Evolutionary conservation across 1,140 invertebrate species (phyloP).

Genomic region (Cylas formicarius): DNA sequence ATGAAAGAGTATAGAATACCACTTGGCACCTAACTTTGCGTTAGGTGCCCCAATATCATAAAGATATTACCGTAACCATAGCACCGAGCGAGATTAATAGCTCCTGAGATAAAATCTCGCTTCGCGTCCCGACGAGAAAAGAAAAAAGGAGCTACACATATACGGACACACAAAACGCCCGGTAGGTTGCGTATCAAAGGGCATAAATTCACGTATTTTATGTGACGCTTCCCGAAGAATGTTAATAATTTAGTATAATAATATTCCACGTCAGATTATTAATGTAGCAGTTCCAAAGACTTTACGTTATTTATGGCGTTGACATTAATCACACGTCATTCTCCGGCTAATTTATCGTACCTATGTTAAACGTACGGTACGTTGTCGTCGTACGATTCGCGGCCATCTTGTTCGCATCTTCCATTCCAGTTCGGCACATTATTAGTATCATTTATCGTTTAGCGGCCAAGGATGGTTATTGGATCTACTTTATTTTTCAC

Average conservation of each 20-base stretch:
- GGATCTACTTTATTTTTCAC: too few species aligned
- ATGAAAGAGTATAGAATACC: too few species aligned
- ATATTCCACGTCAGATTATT: constrained; percentile 28
- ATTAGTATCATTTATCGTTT: constrained; percentile 9
- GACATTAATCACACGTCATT: constrained; percentile 29
- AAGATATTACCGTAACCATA: background rate
- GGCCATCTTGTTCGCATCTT: constrained; percentile 4
- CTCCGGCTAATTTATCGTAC: constrained; percentile 24
- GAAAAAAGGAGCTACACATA: background rate
- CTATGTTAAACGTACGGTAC: constrained; percentile 17
- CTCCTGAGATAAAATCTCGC: background rate
- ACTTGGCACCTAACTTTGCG: too few species aligned
- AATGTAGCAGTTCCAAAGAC: constrained; percentile 27
- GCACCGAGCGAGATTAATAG: constrained; percentile 4
- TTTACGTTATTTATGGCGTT: constrained; percentile 28
- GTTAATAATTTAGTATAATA: constrained; percentile 23
- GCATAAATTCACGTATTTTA: constrained; percentile 20
- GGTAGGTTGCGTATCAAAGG: background rate
- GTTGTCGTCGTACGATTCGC: constrained; percentile 5
- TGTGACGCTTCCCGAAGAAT: constrained; percentile 18
- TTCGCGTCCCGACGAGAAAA: too few species aligned
- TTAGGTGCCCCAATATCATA: too few species aligned
- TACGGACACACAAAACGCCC: background rate
- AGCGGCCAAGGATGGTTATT: constrained; percentile 9
- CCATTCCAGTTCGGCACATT: constrained; percentile 6